phyloP scores from a whole-genome alignment of 2,797 vertebrate species.

The Brotogeris chrysoptera region DNA sequence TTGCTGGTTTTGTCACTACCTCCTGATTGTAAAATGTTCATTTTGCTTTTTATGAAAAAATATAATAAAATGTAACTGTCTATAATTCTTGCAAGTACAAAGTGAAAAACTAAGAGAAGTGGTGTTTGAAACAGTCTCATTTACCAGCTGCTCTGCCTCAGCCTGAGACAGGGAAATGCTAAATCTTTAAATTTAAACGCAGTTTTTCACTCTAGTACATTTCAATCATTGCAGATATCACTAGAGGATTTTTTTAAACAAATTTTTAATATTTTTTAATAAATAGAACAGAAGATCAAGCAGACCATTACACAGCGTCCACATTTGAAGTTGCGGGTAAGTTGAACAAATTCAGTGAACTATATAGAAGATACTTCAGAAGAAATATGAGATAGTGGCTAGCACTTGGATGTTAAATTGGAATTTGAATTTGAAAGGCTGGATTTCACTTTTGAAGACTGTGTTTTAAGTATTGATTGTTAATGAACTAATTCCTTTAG shows the following conservation, averaged over 20 bases:
- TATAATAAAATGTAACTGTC: neutral
- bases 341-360: neutral
- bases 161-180: neutral
- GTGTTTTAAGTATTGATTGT: neutral
- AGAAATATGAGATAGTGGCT: neutral
- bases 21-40: neutral
- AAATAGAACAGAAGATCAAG: neutral
- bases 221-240: neutral
- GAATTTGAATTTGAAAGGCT: slow-evolving; percentile 8
- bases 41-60: neutral
- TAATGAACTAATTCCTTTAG: neutral
- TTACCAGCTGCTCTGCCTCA: neutral
- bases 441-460: neutral
- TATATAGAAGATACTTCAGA: neutral
- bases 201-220: neutral
- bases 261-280: neutral
- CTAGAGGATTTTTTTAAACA: neutral
- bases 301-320: neutral
- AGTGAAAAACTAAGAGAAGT: neutral
- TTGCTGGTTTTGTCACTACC: neutral
- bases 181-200: neutral
- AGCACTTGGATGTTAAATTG: neutral
- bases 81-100: neutral
- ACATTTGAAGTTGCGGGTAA: neutral
- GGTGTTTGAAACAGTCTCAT: neutral